Evolutionary conservation across 2,797 vertebrate genomes (phyloP).

Genomic region (Anableps anableps): DNA sequence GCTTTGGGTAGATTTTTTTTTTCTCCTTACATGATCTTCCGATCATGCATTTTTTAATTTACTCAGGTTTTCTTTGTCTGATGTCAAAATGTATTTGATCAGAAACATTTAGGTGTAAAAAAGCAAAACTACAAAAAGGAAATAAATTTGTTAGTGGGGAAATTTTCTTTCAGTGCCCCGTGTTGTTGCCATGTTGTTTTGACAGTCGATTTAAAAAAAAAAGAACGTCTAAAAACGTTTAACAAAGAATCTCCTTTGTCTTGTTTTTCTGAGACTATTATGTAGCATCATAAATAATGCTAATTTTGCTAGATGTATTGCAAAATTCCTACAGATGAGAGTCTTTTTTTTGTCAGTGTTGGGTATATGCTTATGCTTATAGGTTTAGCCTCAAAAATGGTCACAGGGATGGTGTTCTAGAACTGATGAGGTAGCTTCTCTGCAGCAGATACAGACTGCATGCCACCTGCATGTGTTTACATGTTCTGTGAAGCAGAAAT

Average conservation of each 20-base stretch:
- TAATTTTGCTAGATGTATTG: neutral
- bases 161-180: neutral
- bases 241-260: neutral
- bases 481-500: neutral
- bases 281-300: neutral
- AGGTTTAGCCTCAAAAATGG: neutral
- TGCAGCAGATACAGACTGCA: neutral
- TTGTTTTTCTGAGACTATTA: neutral
- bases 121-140: neutral
- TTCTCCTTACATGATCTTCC: neutral
- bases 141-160: neutral
- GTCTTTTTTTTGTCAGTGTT: neutral
- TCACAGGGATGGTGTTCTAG: neutral
- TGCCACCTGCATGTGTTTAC: neutral
- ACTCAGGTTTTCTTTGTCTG: no score
- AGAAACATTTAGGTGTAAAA: neutral
- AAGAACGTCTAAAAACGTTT: neutral
- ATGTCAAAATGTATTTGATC: no score
- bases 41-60: neutral
- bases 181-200: neutral
- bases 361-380: neutral
- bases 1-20: neutral
- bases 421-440: neutral
- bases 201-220: neutral
- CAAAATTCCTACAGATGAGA: neutral